Percentiles rank a stretch among this genome's conserved stretches.
phyloP scores from a whole-genome alignment of 2,888 invertebrate genomes.

The Criorhina ranunculi region DNA sequence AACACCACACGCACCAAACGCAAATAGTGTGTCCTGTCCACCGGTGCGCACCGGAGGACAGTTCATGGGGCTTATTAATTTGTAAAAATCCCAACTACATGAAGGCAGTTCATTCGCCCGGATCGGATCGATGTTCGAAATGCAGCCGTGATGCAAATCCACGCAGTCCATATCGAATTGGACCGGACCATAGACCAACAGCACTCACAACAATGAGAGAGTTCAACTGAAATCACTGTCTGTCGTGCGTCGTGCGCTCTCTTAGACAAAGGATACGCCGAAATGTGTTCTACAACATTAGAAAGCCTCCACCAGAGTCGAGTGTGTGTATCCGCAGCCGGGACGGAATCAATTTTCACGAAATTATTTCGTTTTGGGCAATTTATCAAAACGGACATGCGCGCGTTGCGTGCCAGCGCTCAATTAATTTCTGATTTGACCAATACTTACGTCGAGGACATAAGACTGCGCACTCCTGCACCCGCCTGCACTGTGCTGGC shows the following conservation, averaged over 20 bases:
- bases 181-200: constrained; percentile 12
- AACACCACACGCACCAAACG: constrained; percentile 71
- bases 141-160: constrained; percentile 58
- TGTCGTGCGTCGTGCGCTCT: constrained; percentile 8
- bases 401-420: constrained; percentile 78
- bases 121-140: constrained; percentile 52
- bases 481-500: not conserved
- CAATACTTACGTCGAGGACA: constrained; percentile 77
- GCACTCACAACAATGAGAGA: constrained; percentile 58
- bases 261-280: constrained; percentile 72
- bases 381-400: constrained; percentile 79
- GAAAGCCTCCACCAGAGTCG: constrained; percentile 57
- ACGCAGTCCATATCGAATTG: constrained; percentile 52
- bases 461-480: constrained; percentile 35
- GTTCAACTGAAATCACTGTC: constrained; percentile 53
- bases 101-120: constrained; percentile 67
- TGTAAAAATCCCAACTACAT: constrained; percentile 75
- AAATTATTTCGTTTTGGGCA: constrained; percentile 78
- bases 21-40: constrained; percentile 58
- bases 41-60: constrained; percentile 46
- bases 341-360: constrained; percentile 75
- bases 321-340: constrained; percentile 1
- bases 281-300: constrained; percentile 74
- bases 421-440: constrained; percentile 79
- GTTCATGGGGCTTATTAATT: constrained; percentile 75